Evolutionary conservation across 1,140 invertebrate genomes (phyloP).

Genomic region (Vanessa atalanta): DNA sequence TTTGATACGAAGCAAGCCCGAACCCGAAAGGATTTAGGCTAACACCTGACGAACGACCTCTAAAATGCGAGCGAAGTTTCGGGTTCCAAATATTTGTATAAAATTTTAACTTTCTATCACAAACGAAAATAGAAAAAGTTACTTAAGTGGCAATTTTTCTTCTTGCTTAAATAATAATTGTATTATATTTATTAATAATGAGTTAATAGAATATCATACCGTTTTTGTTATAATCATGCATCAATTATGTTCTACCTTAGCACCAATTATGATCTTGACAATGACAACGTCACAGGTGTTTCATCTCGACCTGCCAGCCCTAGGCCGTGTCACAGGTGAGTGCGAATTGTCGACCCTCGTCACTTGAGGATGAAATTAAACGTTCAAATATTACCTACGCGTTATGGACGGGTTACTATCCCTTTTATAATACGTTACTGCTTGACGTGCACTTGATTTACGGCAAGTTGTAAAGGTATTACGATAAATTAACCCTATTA

Average conservation of each 20-base stretch:
- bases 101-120: too few relatives aligned
- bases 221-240: too few relatives aligned
- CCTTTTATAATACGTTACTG: constrained; percentile 18
- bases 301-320: not conserved
- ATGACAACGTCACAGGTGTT: not conserved
- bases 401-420: constrained; percentile 6
- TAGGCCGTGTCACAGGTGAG: constrained; percentile 33
- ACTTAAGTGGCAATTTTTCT: not conserved
- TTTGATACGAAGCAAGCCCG: too few relatives aligned
- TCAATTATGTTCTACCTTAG: too few relatives aligned
- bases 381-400: constrained; percentile 20
- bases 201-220: too few relatives aligned
- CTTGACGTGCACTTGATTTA: constrained; percentile 14
- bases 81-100: too few relatives aligned
- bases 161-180: too few relatives aligned
- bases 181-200: too few relatives aligned
- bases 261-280: not conserved
- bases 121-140: too few relatives aligned
- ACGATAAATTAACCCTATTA: not conserved
- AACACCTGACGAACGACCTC: too few relatives aligned
- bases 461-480: not conserved
- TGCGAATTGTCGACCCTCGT: constrained; percentile 33
- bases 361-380: constrained; percentile 32
- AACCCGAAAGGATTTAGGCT: too few relatives aligned
- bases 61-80: too few relatives aligned